Evolutionary conservation across 35 echinoderm and acorn worm species (phyloP).

Genomic region (Ptychodera flava): DNA sequence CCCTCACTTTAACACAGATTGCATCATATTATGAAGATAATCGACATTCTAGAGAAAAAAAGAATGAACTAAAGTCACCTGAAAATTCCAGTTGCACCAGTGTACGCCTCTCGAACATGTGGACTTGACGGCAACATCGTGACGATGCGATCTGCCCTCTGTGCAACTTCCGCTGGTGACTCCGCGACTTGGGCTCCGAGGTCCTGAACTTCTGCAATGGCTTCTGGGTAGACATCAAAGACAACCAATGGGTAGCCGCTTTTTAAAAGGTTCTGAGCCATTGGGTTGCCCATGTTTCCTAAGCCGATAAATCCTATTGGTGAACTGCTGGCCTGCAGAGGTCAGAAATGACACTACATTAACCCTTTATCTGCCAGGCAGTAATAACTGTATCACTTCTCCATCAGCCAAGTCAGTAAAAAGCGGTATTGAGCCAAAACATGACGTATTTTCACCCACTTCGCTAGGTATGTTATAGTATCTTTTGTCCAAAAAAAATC

Average conservation of each 20-base stretch:
- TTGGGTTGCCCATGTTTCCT: conserved; percentile 89
- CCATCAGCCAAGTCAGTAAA: neutral
- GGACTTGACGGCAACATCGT: conserved; percentile 98
- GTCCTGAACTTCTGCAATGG: conserved; percentile 59
- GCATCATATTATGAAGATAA: too few relatives aligned
- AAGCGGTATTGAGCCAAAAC: neutral
- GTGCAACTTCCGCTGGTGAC: conserved; percentile 78
- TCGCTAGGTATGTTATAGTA: neutral
- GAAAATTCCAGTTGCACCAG: conserved; percentile 66
- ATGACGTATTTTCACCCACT: neutral
- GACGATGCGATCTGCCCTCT: conserved; percentile 78
- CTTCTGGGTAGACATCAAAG: conserved; percentile 90
- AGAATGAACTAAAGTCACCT: too few relatives aligned
- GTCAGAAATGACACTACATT: too few relatives aligned
- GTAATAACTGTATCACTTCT: neutral
- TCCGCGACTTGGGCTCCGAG: conserved; percentile 70
- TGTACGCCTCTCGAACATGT: conserved; percentile 80
- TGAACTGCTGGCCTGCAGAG: conserved; percentile 51
- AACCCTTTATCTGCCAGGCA: too few relatives aligned
- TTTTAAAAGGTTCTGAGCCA: conserved; percentile 89
- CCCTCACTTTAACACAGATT: too few relatives aligned
- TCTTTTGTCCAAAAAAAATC: neutral
- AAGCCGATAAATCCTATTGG: conserved; percentile 91
- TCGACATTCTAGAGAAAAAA: too few relatives aligned
- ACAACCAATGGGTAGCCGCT: conserved; percentile 76